Conservation (phyloP, 2,113 vertebrate species). For the Podocnemis expansa region DNA sequence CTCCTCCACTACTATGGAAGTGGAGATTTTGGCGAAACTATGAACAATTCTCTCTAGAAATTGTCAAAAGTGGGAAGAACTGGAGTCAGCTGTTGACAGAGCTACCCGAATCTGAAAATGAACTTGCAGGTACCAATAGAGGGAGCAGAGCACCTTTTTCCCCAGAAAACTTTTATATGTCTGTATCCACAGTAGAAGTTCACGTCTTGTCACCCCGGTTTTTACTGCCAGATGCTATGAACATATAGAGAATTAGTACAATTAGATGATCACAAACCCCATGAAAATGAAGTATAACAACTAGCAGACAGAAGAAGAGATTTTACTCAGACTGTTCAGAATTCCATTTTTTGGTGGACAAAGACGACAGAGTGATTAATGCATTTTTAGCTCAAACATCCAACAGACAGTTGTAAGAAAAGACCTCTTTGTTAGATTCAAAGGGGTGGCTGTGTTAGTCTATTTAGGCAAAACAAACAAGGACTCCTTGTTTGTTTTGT, state of each 20-base stretch:
- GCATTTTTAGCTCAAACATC: neutral
- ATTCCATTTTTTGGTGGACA: neutral
- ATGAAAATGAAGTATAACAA: neutral
- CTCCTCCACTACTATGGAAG: no score
- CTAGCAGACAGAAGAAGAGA: neutral
- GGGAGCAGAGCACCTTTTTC: neutral
- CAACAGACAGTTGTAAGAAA: neutral
- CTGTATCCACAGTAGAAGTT: neutral
- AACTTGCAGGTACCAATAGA: neutral
- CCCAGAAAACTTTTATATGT: neutral
- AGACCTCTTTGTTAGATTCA: neutral
- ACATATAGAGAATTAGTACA: neutral
- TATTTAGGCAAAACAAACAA: no score
- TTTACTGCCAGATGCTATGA: rapidly evolving
- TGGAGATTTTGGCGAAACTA: neutral
- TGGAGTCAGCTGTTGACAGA: neutral
- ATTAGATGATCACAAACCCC: neutral
- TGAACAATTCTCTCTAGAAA: neutral
- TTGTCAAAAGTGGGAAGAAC: neutral
- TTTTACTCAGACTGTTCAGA: neutral
- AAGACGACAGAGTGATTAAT: neutral
- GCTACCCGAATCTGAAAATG: neutral
- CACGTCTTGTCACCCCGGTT: neutral
- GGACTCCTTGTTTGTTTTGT: neutral
- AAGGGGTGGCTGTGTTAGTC: no score